Evolutionary conservation across 2,797 vertebrate species (phyloP), one percentile per base, ranked within the genome.

Genomic region (Silurus aristotelis): DNA sequence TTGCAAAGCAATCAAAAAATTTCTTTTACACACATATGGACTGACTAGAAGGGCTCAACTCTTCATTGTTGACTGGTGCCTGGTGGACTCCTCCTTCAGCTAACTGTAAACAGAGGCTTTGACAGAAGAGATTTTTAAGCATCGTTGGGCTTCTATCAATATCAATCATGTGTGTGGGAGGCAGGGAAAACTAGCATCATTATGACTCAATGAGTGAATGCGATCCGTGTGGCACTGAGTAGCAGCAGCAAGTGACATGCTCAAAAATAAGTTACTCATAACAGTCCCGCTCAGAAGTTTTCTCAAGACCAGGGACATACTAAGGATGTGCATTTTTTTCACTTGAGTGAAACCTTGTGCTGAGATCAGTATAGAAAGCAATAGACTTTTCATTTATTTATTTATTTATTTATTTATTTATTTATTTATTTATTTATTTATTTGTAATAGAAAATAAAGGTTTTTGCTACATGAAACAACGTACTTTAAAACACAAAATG

Each of bases 181-280:
- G 46, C 3, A 71, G 10, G 22, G 19, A 71, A 43, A 71, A 46
- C 68, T 71, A 46, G 46, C 15, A 73, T 52, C 19, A 17, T 68
- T 48, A 52, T 71, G 67, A 70, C 67, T 72, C 70, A 72, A n/a
- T 9, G 12, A 48, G 46, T 5, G 19, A 22, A 38, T 17, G 31
- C n/a, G 66, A 38, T 55, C 31, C 66, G 58, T 38, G 71, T 64
- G 82, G 82, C 46, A 25, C 6, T 75, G 71, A 73, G 58, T 46
- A 72, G 61, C 22, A 80, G 58, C 84, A 87, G 76, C 31, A 85
- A 82, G 78, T 61, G 0, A 67, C 70, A 82, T 25, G 68, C 70
- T 82, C 61, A 71, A 63, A 83, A 86, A 70, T 70, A 15, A 85
- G 86, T 78, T 86, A 78, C 70, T 85, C 66, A 82, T 78, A 85